phyloP scores from a whole-genome alignment of 2,797 vertebrate species.

The Typhlichthys eigenmanni region DNA sequence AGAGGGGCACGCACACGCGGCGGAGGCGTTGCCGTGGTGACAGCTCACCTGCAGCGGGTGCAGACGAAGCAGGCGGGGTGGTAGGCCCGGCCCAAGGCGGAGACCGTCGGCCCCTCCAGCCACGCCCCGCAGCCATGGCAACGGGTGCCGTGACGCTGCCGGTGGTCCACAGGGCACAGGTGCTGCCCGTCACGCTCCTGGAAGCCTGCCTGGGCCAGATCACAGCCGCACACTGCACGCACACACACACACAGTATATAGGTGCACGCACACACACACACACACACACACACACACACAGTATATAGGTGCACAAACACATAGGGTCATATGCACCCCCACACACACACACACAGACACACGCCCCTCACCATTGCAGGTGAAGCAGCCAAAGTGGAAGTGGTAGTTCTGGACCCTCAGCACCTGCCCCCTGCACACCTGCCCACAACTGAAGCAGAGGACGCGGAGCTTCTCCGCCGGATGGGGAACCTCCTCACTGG shows the following conservation, averaged over 20 bases:
- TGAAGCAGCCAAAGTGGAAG: too few relatives aligned
- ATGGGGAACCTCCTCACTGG: too few relatives aligned
- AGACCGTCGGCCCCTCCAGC: slow-evolving; percentile 94
- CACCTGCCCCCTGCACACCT: too few relatives aligned
- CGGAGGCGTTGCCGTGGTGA: too few relatives aligned
- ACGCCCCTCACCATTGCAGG: too few relatives aligned
- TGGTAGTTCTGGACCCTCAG: too few relatives aligned
- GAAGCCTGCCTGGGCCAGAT: slow-evolving; percentile 93
- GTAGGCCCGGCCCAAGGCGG: slow-evolving; percentile 93
- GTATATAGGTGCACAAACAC: neutral
- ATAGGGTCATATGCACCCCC: too few relatives aligned
- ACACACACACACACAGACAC: too few relatives aligned
- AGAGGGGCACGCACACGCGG: too few relatives aligned
- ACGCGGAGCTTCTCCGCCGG: too few relatives aligned
- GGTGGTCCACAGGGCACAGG: slow-evolving; percentile 95
- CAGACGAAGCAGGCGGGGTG: slow-evolving; percentile 96
- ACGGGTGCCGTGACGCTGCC: slow-evolving; percentile 91
- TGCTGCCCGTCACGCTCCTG: slow-evolving; percentile 91
- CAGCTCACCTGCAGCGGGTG: slow-evolving; percentile 90
- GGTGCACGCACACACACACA: neutral
- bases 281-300: neutral
- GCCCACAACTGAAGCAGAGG: too few relatives aligned
- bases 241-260: neutral
- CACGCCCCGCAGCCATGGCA: slow-evolving; percentile 94
- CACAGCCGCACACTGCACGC: slow-evolving; percentile 90